Evolutionary conservation across 2,797 vertebrate genomes (phyloP).

Genomic region (Furcifer pardalis): DNA sequence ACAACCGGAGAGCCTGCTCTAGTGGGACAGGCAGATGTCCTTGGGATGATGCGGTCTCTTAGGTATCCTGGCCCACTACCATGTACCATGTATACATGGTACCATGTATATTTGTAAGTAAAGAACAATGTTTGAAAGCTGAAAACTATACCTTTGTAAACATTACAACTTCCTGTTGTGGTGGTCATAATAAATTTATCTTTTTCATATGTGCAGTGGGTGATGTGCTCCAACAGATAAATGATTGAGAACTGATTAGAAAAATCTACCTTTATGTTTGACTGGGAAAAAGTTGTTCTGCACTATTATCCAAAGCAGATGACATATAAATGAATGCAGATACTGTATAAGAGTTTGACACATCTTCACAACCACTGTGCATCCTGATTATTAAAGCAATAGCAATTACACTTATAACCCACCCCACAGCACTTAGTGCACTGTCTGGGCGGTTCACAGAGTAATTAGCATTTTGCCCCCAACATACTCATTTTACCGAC

Average conservation of each 20-base stretch:
- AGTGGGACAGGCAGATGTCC: no score
- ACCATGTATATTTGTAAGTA: conserved; percentile 40
- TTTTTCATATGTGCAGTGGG: background rate
- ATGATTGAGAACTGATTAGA: background rate
- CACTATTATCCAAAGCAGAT: background rate
- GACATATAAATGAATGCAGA: background rate
- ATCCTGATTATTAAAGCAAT: background rate
- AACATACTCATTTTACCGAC: no score
- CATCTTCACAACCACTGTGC: no score
- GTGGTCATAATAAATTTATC: background rate
- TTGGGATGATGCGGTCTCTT: no score
- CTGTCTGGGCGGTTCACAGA: no score
- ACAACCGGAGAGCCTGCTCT: no score
- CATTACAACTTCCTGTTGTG: background rate
- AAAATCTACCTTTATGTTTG: background rate
- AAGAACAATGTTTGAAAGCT: conserved; percentile 46
- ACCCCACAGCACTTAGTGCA: no score
- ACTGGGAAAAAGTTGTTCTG: background rate
- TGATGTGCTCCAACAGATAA: background rate
- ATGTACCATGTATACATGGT: no score
- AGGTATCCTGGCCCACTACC: no score
- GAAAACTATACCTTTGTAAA: conserved; percentile 24
- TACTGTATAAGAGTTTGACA: no score
- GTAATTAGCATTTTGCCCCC: no score
- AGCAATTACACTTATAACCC: no score